Percentiles rank a stretch among this genome's conserved stretches.
phyloP scores from a whole-genome alignment of 2,888 invertebrate genomes.

The Agrotis ipsilon region DNA sequence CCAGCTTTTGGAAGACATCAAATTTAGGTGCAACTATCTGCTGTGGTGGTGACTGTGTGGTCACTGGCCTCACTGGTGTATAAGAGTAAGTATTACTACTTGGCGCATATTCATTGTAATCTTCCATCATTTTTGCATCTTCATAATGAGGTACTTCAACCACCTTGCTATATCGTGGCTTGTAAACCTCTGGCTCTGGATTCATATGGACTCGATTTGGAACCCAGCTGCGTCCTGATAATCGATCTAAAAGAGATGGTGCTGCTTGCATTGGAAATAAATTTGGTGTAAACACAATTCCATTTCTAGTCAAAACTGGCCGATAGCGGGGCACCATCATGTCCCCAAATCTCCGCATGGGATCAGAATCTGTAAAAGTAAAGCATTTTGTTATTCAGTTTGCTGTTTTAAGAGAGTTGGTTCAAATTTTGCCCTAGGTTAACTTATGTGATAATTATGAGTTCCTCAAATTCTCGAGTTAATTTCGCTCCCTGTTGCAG shows the following conservation, averaged over 20 bases:
- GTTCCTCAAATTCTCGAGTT: too few relatives aligned
- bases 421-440: not conserved
- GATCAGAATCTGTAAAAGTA: conserved; percentile 42
- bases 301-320: conserved; percentile 56
- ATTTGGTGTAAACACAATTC: conserved; percentile 48
- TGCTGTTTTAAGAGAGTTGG: not conserved
- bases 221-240: conserved; percentile 43
- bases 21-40: conserved; percentile 44
- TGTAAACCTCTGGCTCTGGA: conserved; percentile 19
- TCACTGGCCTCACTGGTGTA: conserved; percentile 27
- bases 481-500: not conserved
- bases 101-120: conserved; percentile 51
- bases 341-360: conserved; percentile 35
- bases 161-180: conserved; percentile 3
- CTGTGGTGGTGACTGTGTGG: conserved; percentile 37
- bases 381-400: not conserved
- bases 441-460: too few relatives aligned
- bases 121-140: conserved; percentile 43
- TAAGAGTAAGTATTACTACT: conserved; percentile 54
- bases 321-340: conserved; percentile 48
- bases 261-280: conserved; percentile 47
- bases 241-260: conserved; percentile 37
- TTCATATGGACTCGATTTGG: conserved; percentile 16
- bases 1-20: conserved; percentile 49
- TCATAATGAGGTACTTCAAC: conserved; percentile 12